These are phyloP conservation scores for Eudasyphora cyanicolor DNA, from an alignment of 2,888 invertebrate species.

Conservation along the genomic window DNA sequence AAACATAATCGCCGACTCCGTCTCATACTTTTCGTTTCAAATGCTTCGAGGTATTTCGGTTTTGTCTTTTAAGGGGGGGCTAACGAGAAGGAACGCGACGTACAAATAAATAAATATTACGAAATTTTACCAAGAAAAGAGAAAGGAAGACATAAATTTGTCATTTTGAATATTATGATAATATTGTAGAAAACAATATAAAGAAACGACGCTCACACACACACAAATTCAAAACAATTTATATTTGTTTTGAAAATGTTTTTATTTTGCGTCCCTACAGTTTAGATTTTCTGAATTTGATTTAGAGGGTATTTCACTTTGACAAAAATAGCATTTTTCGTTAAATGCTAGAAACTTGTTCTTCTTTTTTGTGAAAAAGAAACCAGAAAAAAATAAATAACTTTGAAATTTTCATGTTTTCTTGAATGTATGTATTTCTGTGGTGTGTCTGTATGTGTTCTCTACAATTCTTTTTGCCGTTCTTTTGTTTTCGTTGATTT, in stretches of 20 bases:
- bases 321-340: constrained; percentile 57
- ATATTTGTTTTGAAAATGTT: not conserved
- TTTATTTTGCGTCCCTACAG: constrained; percentile 1
- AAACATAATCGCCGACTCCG: not conserved
- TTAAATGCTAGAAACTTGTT: not conserved
- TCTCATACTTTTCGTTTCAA: not conserved
- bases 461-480: not conserved
- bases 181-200: not conserved
- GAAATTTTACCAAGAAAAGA: constrained; percentile 26
- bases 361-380: not conserved
- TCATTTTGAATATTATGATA: constrained; percentile 43
- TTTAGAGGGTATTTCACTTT: constrained; percentile 47
- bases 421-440: constrained; percentile 20
- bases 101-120: constrained; percentile 61
- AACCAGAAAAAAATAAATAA: not conserved
- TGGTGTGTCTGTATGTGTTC: not conserved
- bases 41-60: constrained; percentile 11
- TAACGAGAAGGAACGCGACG: not conserved
- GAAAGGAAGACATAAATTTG: constrained; percentile 42
- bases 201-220: not conserved
- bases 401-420: constrained; percentile 44
- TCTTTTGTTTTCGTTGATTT: constrained; percentile 27
- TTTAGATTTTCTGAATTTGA: constrained; percentile 19
- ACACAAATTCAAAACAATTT: constrained; percentile 20
- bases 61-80: not conserved